Conservation (phyloP, 2,888 invertebrate species). For the Trichogramma evanescens region DNA sequence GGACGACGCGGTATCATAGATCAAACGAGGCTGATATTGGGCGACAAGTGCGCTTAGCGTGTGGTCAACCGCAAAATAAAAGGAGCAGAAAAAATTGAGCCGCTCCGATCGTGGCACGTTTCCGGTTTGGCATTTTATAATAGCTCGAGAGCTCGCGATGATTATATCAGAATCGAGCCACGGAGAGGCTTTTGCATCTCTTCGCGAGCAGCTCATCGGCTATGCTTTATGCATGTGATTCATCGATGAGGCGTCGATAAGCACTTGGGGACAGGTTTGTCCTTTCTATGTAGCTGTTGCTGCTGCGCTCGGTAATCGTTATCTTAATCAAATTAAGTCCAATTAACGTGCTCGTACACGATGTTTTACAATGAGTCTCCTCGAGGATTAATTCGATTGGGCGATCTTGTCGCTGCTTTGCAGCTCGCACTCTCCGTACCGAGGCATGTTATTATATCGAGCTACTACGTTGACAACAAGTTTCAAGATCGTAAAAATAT, state of each 20-base stretch:
- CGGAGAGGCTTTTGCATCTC: too few species aligned
- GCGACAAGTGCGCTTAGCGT: conserved; percentile 21
- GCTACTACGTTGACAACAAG: conserved; percentile 8
- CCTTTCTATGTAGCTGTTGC: conserved; percentile 9
- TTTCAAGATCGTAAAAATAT: not conserved
- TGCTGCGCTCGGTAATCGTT: conserved; percentile 13
- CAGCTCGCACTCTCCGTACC: too few species aligned
- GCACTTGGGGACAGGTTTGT: conserved; percentile 19
- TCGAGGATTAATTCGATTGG: conserved; percentile 7
- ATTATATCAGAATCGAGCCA: too few species aligned
- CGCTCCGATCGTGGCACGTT: conserved; percentile 16
- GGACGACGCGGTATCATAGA: conserved; percentile 13
- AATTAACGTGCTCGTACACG: conserved; percentile 25
- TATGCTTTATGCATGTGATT: too few species aligned
- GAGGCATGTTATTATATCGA: too few species aligned
- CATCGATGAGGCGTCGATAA: conserved; percentile 23
- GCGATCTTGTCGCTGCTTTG: not conserved
- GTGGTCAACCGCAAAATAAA: not conserved
- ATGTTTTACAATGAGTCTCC: conserved; percentile 22
- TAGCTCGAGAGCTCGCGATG: too few species aligned
- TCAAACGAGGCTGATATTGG: conserved; percentile 17
- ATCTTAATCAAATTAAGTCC: conserved; percentile 25
- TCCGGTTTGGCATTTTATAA: conserved; percentile 26
- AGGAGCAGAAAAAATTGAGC: conserved; percentile 22
- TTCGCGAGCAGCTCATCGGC: too few species aligned